Percentiles rank a stretch among this genome's conserved stretches.
phyloP scores from a whole-genome alignment of 2,797 vertebrate genomes.

The Aselliscus stoliczkanus region DNA sequence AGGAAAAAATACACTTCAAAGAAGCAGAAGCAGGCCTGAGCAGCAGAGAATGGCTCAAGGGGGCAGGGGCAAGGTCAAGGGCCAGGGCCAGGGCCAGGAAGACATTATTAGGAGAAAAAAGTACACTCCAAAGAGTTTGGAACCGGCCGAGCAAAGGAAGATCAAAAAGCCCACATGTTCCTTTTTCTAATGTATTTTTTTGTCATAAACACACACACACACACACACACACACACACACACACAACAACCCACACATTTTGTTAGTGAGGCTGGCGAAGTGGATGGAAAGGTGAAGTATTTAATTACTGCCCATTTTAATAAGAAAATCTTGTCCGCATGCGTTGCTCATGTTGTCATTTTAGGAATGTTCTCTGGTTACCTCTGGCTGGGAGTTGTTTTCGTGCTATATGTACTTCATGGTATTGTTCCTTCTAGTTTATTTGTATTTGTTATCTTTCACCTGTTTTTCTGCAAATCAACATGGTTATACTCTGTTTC shows the following conservation, averaged over 20 bases:
- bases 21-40: no score
- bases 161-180: no score
- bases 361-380: not conserved
- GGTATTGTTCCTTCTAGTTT: not conserved
- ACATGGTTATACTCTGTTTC: not conserved
- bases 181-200: not conserved
- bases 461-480: not conserved
- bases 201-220: no score
- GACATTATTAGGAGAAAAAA: no score
- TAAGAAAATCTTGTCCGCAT: not conserved
- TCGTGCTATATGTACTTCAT: not conserved
- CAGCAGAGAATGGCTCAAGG: no score
- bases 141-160: no score
- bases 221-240: no score
- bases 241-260: not conserved
- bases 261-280: not conserved
- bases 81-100: no score
- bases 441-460: not conserved
- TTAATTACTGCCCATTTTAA: not conserved
- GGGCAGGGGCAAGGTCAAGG: no score
- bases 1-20: no score
- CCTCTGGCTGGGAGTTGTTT: not conserved
- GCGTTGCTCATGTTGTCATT: rapidly evolving
- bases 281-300: not conserved
- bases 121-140: no score